Evolutionary conservation across 2,888 invertebrate species (phyloP).

Genomic region (Amiota mariae): DNA sequence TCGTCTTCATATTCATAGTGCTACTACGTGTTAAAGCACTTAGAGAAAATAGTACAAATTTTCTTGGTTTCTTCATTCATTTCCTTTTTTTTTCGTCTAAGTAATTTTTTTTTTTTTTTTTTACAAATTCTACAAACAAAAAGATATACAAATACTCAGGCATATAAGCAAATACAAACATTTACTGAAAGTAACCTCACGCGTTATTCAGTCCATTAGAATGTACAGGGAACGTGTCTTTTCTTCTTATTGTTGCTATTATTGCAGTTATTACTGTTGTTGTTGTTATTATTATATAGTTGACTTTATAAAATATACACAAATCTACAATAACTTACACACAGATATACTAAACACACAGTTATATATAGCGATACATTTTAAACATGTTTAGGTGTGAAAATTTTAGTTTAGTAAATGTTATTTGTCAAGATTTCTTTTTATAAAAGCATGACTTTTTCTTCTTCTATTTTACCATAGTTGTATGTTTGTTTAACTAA

Average conservation of each 20-base stretch:
- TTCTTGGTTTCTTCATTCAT: background rate
- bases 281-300: slow-evolving; percentile 46
- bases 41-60: slow-evolving; percentile 20
- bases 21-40: slow-evolving; percentile 26
- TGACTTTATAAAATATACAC: slow-evolving; percentile 63
- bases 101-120: background rate
- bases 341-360: slow-evolving; percentile 19
- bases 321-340: slow-evolving; percentile 53
- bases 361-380: background rate
- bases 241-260: slow-evolving; percentile 12
- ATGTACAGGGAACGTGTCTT: slow-evolving; percentile 59
- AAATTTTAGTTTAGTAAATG: slow-evolving; percentile 16
- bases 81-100: background rate
- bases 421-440: slow-evolving; percentile 24
- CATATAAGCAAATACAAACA: no score
- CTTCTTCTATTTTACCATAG: no score
- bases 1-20: background rate
- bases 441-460: no score
- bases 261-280: slow-evolving; percentile 31
- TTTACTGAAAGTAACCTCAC: no score
- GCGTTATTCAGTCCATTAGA: slow-evolving; percentile 55
- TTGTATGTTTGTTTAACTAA: no score
- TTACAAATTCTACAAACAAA: slow-evolving; percentile 37
- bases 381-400: slow-evolving; percentile 51
- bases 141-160: slow-evolving; percentile 43